phyloP scores from a whole-genome alignment of 2,113 vertebrate genomes.

The Edolisoma coerulescens region DNA sequence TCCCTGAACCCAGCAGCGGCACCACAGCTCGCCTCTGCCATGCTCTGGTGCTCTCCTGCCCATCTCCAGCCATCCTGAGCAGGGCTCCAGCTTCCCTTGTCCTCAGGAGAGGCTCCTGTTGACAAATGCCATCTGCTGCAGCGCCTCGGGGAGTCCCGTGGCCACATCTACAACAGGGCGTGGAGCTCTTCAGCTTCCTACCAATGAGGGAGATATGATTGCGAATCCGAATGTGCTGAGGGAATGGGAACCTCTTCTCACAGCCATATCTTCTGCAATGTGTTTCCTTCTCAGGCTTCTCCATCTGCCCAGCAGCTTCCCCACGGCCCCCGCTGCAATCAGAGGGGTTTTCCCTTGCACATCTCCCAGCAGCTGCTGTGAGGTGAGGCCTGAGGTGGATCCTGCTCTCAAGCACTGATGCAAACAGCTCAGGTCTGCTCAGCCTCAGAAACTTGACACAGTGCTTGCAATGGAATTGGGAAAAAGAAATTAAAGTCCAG shows the following conservation, averaged over 20 bases:
- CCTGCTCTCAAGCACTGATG: not conserved
- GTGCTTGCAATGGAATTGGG: not conserved
- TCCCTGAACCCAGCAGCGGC: not conserved
- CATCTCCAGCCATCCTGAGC: not conserved
- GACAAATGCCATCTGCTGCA: not conserved
- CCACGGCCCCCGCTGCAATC: not conserved
- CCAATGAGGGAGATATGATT: not conserved
- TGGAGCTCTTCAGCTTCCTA: slow-evolving; percentile 3
- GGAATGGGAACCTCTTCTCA: not conserved
- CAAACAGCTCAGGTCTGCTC: not conserved
- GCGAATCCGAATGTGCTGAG: not conserved
- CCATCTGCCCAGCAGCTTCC: not conserved
- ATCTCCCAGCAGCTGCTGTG: not conserved
- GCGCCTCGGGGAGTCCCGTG: not conserved
- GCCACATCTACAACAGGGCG: not conserved
- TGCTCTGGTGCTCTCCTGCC: no score
- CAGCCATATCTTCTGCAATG: not conserved
- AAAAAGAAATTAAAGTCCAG: not conserved
- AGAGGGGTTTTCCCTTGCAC: not conserved
- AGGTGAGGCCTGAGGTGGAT: not conserved
- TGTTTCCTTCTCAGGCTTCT: not conserved
- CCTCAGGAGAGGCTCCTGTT: not conserved
- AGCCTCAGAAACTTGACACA: not conserved
- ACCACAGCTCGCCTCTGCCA: not conserved
- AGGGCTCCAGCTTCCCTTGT: not conserved